A percentile compares a stretch with the other conserved stretches of the same genome.
Evolutionary conservation across 2,888 invertebrate species (phyloP).

Genomic region (Ditylenchus weischeri): DNA sequence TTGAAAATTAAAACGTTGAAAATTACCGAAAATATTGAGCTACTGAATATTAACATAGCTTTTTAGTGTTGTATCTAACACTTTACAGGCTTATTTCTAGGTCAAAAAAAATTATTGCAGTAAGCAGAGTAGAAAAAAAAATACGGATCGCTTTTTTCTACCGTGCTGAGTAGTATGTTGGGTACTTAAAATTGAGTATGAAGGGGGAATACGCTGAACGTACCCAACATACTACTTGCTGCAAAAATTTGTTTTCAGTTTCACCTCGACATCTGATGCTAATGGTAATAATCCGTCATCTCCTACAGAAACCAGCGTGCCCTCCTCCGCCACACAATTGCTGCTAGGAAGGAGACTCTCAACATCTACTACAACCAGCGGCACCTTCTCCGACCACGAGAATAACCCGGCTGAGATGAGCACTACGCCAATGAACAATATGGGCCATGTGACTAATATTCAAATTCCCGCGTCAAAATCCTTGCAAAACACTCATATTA

Average conservation of each 20-base stretch:
- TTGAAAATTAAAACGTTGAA: too few relatives aligned
- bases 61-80: too few relatives aligned
- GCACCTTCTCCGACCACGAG: constrained; percentile 1
- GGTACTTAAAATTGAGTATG: too few relatives aligned
- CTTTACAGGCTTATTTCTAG: too few relatives aligned
- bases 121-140: too few relatives aligned
- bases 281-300: constrained; percentile 15
- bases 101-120: too few relatives aligned
- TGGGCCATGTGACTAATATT: constrained; percentile 21
- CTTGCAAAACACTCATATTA: constrained; percentile 22
- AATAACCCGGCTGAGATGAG: not conserved
- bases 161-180: too few relatives aligned
- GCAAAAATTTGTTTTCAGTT: not conserved
- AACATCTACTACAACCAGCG: constrained; percentile 10
- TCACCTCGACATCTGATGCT: constrained; percentile 9
- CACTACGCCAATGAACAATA: not conserved
- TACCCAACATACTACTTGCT: too few relatives aligned
- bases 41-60: too few relatives aligned
- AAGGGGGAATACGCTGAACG: too few relatives aligned
- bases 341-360: constrained; percentile 9
- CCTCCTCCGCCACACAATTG: not conserved
- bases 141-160: too few relatives aligned
- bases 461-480: constrained; percentile 28
- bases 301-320: not conserved
- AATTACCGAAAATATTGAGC: too few relatives aligned